Evolutionary conservation across 1,140 invertebrate species (phyloP).

Genomic region (Neodiprion lecontei): DNA sequence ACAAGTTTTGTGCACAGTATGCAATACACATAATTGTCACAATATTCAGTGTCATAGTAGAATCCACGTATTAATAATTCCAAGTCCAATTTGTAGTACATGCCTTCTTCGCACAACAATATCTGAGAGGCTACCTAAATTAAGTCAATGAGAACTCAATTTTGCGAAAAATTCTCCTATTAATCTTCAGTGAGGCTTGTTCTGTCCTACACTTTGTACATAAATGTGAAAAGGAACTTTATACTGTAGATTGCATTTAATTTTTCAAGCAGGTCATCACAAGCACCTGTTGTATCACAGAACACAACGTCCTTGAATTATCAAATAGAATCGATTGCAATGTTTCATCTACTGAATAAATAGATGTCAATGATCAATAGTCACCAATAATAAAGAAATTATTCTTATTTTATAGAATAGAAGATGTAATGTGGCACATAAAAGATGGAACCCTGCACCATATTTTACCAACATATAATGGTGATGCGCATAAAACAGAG

Average conservation of each 20-base stretch:
- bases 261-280: too few species aligned
- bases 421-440: slow-evolving; percentile 68
- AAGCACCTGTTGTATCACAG: neutral
- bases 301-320: slow-evolving; percentile 15
- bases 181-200: neutral
- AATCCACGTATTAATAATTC: slow-evolving; percentile 14
- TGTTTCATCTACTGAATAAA: too few species aligned
- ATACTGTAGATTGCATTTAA: too few species aligned
- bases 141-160: slow-evolving; percentile 17
- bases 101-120: slow-evolving; percentile 18
- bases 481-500: slow-evolving; percentile 48
- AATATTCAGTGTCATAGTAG: neutral
- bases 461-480: slow-evolving; percentile 69
- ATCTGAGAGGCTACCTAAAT: slow-evolving; percentile 19
- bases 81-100: slow-evolving; percentile 32
- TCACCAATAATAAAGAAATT: too few species aligned
- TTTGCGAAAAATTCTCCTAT: slow-evolving; percentile 21
- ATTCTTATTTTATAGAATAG: slow-evolving; percentile 38
- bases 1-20: neutral
- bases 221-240: too few species aligned
- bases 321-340: neutral
- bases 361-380: too few species aligned
- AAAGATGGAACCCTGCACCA: slow-evolving; percentile 70
- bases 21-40: neutral
- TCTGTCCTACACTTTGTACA: neutral